A percentile compares a stretch with the other conserved stretches of the same genome.
These are phyloP conservation scores for Brachirus orientalis DNA, from an alignment of 2,113 vertebrate species.

Conservation along the genomic window DNA sequence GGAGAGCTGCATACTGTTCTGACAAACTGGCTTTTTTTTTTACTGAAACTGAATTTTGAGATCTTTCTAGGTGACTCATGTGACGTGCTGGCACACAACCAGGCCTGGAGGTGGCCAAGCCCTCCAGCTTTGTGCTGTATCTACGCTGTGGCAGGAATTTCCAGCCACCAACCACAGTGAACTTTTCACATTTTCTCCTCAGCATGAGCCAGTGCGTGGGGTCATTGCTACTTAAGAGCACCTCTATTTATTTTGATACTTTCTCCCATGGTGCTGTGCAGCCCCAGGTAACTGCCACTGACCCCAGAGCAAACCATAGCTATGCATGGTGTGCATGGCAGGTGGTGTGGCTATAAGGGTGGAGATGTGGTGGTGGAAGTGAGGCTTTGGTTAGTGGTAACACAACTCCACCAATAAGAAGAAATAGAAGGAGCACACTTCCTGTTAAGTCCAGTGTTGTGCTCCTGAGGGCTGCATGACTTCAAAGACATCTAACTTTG, in stretches of 20 bases:
- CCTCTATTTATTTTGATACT: constrained; percentile 78
- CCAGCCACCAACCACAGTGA: constrained; percentile 51
- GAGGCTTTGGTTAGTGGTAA: constrained; percentile 43
- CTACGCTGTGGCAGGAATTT: constrained; percentile 38
- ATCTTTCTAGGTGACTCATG: constrained; percentile 20
- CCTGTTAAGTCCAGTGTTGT: neutral
- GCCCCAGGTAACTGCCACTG: constrained; percentile 66
- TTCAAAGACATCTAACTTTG: neutral
- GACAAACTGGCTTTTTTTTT: constrained; percentile 3
- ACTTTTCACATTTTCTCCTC: constrained; percentile 81
- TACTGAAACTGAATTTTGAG: neutral
- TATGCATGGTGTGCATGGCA: constrained; percentile 59
- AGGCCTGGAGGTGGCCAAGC: neutral
- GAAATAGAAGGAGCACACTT: constrained; percentile 35
- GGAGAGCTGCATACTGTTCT: neutral
- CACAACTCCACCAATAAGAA: constrained; percentile 47
- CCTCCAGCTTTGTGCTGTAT: constrained; percentile 1
- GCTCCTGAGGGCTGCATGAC: neutral
- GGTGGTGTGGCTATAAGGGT: constrained; percentile 60
- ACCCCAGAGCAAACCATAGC: constrained; percentile 66
- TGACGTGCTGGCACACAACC: neutral
- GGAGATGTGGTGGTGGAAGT: constrained; percentile 36
- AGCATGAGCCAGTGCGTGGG: constrained; percentile 63
- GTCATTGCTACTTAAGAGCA: constrained; percentile 69
- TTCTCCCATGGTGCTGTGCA: constrained; percentile 63